Percentiles rank a stretch among this genome's conserved stretches.
Evolutionary conservation across 2,113 vertebrate species (phyloP).

Genomic region (Tetrao urogallus): DNA sequence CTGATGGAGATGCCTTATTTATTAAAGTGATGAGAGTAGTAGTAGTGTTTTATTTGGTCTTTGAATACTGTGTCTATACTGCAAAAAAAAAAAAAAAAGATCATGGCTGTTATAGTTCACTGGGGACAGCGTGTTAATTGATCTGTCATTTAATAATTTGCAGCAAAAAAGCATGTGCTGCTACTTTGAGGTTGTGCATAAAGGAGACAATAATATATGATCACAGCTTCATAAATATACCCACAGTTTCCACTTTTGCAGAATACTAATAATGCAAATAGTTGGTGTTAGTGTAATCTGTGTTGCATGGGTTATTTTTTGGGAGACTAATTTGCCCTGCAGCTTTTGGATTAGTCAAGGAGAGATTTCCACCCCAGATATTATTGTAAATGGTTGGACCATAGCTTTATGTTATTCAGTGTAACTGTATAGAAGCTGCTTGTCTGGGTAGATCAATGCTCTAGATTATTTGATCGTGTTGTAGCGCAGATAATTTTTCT

Average conservation of each 20-base stretch:
- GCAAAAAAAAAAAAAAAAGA: neutral
- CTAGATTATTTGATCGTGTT: neutral
- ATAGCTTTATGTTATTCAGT: neutral
- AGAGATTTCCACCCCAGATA: neutral
- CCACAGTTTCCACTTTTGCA: neutral
- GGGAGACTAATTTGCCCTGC: neutral
- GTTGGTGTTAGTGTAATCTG: constrained; percentile 23
- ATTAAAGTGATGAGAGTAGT: neutral
- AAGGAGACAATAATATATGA: neutral
- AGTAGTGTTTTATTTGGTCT: neutral
- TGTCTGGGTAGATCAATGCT: neutral
- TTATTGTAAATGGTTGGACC: neutral
- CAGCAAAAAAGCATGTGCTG: neutral
- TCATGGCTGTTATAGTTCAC: neutral
- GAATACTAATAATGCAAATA: constrained; percentile 2
- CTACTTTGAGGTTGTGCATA: neutral
- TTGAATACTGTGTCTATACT: neutral
- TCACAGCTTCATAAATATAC: neutral
- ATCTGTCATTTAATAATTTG: neutral
- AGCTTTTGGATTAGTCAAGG: constrained; percentile 20
- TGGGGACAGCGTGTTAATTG: accelerated
- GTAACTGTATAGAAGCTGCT: neutral
- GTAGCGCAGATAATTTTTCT: neutral
- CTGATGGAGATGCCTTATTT: neutral
- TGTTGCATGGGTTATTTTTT: neutral